Conservation (phyloP, 2,797 vertebrate genomes). For the Antennarius maculatus region DNA sequence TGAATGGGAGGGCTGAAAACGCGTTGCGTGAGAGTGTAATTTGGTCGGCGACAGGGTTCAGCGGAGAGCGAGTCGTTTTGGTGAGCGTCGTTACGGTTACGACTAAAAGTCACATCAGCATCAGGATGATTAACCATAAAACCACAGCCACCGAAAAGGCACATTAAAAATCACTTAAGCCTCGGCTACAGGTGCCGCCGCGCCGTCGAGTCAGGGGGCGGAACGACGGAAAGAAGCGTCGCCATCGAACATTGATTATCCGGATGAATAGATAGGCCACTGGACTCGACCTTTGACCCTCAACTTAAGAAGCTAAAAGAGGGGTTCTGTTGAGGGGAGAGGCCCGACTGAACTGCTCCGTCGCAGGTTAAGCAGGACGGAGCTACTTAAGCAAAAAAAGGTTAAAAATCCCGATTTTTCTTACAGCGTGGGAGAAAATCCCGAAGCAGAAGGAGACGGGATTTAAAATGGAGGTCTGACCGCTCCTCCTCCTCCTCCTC, state of each 20-base stretch:
- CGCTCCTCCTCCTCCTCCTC: constrained; percentile 47
- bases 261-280: constrained; percentile 29
- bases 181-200: constrained; percentile 51
- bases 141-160: constrained; percentile 26
- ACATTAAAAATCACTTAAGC: constrained; percentile 55
- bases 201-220: constrained; percentile 21
- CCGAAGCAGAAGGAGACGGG: constrained; percentile 64
- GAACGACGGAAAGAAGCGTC: constrained; percentile 43
- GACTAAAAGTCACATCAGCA: constrained; percentile 41
- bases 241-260: constrained; percentile 44
- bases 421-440: constrained; percentile 68
- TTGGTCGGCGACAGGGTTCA: too few relatives aligned
- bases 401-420: constrained; percentile 46
- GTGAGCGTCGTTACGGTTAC: constrained; percentile 24
- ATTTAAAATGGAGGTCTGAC: constrained; percentile 77
- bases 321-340: constrained; percentile 5
- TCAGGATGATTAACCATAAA: constrained; percentile 47
- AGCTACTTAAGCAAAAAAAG: constrained; percentile 30
- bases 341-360: constrained; percentile 8
- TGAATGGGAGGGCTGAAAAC: too few relatives aligned
- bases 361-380: too few relatives aligned
- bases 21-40: too few relatives aligned
- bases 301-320: constrained; percentile 5
- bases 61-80: constrained; percentile 8
- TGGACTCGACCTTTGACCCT: constrained; percentile 33